Conservation (phyloP, 2,113 vertebrate genomes). For the Elanoides forficatus region DNA sequence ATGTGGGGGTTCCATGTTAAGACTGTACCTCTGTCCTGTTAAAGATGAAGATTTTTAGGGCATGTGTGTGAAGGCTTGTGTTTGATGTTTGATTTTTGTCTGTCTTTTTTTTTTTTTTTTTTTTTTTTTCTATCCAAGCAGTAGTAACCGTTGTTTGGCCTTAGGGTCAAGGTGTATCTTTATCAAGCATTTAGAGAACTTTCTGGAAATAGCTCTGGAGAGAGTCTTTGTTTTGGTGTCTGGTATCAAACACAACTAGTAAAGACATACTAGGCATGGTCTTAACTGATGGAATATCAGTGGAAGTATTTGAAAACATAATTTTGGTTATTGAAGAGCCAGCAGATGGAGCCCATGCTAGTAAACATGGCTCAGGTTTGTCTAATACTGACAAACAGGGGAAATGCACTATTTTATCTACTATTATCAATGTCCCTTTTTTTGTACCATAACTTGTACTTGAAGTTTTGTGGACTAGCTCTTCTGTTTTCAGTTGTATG, state of each 20-base stretch:
- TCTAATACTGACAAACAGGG: background rate
- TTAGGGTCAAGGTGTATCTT: background rate
- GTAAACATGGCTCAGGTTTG: slow-evolving; percentile 3
- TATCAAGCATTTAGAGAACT: background rate
- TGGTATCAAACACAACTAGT: background rate
- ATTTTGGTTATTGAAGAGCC: background rate
- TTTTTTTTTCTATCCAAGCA: background rate
- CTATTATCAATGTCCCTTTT: background rate
- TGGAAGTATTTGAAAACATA: background rate
- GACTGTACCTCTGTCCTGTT: background rate
- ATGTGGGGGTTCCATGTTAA: background rate
- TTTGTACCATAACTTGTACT: background rate
- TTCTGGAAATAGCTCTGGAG: background rate
- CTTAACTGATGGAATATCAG: background rate
- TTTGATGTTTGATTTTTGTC: background rate
- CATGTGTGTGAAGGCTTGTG: background rate
- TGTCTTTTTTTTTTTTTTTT: background rate
- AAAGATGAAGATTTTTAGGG: background rate
- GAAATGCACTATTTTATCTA: background rate
- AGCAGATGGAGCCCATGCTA: slow-evolving; percentile 65
- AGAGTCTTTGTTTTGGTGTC: background rate
- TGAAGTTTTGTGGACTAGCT: background rate
- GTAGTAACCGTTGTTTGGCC: background rate
- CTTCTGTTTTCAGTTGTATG: background rate
- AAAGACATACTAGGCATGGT: background rate